Conservation (phyloP, 2,113 vertebrate species). For the Craseonycteris thonglongyai region DNA sequence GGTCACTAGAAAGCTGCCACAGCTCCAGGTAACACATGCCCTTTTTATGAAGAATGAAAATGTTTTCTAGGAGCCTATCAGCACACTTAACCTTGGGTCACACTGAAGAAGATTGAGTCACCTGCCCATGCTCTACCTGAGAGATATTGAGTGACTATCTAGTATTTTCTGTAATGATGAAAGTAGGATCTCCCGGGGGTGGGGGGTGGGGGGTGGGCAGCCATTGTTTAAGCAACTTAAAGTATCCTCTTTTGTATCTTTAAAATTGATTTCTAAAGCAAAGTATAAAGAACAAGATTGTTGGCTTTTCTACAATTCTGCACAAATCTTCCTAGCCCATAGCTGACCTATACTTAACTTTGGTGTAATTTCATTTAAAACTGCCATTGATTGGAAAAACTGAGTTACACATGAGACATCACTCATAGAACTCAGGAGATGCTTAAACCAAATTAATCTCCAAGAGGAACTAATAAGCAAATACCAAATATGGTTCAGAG, state of each 20-base stretch:
- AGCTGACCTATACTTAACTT: not conserved
- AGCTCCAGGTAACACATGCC: not conserved
- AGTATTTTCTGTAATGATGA: not conserved
- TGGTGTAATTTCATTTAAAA: conserved; percentile 37
- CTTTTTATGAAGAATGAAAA: not conserved
- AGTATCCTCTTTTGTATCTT: not conserved
- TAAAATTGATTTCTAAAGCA: not conserved
- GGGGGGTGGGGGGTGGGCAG: too few relatives aligned
- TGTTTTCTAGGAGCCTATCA: not conserved
- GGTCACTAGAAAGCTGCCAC: not conserved
- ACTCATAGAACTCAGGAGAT: not conserved
- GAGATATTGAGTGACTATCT: not conserved
- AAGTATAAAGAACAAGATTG: not conserved
- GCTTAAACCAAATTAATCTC: not conserved
- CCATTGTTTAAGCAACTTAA: not conserved
- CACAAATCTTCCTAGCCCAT: not conserved
- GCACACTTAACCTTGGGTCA: not conserved
- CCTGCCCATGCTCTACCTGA: not conserved
- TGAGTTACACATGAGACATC: not conserved
- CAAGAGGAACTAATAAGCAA: not conserved
- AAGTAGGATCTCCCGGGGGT: not conserved
- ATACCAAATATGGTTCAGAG: not conserved
- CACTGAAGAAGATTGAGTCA: not conserved
- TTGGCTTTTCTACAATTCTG: not conserved
- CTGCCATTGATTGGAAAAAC: not conserved